Percentiles rank a stretch among this genome's conserved stretches.
Conservation (phyloP, 1,140 invertebrate genomes). For the Papilio glaucus region DNA sequence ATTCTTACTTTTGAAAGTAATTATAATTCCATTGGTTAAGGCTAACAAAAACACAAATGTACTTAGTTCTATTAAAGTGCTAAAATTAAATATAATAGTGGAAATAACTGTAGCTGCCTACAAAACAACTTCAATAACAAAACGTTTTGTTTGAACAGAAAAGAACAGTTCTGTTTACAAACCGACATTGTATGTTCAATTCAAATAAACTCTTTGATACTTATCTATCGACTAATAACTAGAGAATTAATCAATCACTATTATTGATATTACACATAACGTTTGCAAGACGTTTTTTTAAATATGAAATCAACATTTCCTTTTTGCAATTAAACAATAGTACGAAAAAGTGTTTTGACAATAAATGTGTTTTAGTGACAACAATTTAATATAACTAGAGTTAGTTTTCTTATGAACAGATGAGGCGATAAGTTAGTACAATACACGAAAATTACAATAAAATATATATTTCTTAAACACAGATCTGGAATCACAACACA, state of each 20-base stretch:
- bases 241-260: no score
- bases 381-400: constrained; percentile 12
- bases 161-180: no score
- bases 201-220: background rate
- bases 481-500: no score
- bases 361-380: no score
- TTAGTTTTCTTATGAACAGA: constrained; percentile 10
- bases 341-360: no score
- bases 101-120: constrained; percentile 27
- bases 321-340: background rate
- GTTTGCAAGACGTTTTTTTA: no score
- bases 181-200: background rate
- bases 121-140: background rate
- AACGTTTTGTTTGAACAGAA: background rate
- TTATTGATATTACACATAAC: no score
- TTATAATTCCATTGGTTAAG: background rate
- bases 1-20: background rate
- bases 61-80: background rate
- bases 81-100: constrained; percentile 23
- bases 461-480: background rate
- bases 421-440: constrained; percentile 10
- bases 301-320: background rate
- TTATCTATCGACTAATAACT: no score
- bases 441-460: background rate
- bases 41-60: background rate